phyloP scores from a whole-genome alignment of 2,888 invertebrate genomes.

The Geophilus truncorum region DNA sequence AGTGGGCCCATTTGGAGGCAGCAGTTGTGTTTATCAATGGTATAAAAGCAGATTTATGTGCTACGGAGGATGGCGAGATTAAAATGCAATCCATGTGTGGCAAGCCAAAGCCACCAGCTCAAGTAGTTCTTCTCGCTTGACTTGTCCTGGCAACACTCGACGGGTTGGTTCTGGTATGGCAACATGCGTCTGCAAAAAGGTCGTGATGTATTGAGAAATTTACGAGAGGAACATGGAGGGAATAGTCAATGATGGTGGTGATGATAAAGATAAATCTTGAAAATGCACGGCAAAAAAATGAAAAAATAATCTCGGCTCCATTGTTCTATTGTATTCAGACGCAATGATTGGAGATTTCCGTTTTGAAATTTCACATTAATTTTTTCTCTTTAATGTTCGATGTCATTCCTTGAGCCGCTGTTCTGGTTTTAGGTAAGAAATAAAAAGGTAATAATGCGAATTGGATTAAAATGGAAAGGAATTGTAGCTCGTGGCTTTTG shows the following conservation, averaged over 20 bases:
- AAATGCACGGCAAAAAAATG: too few species aligned
- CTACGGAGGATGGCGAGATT: slow-evolving; percentile 11
- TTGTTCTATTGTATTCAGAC: neutral
- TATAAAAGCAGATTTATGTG: slow-evolving; percentile 20
- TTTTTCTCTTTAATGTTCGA: neutral
- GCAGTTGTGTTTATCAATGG: slow-evolving; percentile 20
- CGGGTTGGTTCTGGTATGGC: neutral
- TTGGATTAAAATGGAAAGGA: neutral
- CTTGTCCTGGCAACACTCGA: neutral
- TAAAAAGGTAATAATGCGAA: neutral
- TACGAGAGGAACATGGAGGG: neutral
- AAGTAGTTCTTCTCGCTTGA: slow-evolving; percentile 16
- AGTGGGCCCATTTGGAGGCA: neutral
- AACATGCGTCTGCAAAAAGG: slow-evolving; percentile 7
- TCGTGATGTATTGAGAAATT: slow-evolving; percentile 14
- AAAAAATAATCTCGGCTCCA: neutral
- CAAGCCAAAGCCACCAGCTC: slow-evolving; percentile 20
- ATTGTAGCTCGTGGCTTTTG: too few species aligned
- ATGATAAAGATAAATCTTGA: neutral
- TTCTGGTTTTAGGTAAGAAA: too few species aligned
- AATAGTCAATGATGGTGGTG: slow-evolving; percentile 13
- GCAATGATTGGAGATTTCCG: neutral
- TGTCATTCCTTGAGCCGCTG: too few species aligned
- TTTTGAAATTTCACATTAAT: neutral
- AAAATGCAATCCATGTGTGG: slow-evolving; percentile 20